Evolutionary conservation across 2,113 vertebrate species (phyloP).

Genomic region (Neoarius graeffei): DNA sequence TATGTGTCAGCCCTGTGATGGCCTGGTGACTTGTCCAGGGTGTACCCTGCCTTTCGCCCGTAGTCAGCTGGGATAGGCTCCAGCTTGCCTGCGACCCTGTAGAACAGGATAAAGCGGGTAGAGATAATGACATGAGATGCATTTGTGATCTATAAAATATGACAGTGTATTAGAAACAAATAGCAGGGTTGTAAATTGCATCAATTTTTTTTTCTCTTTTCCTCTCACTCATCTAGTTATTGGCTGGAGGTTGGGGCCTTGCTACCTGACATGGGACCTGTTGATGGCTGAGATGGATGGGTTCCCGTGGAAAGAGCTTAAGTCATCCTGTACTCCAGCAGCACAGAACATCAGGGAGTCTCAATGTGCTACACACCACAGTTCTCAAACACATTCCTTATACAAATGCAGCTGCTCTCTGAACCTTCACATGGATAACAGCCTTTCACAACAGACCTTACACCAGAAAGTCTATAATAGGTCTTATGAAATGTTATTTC

Average conservation of each 20-base stretch:
- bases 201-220: slow-evolving; percentile 53
- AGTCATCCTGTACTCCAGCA: slow-evolving; percentile 42
- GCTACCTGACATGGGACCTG: slow-evolving; percentile 41
- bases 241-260: slow-evolving; percentile 34
- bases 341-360: slow-evolving; percentile 26
- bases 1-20: too few relatives aligned
- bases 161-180: background rate
- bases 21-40: too few relatives aligned
- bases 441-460: background rate
- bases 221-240: slow-evolving; percentile 77
- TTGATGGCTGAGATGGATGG: slow-evolving; percentile 54
- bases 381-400: slow-evolving; percentile 24
- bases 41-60: too few relatives aligned
- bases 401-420: slow-evolving; percentile 10
- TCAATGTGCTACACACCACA: slow-evolving; percentile 21
- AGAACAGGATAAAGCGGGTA: too few relatives aligned
- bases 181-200: background rate
- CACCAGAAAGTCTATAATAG: background rate
- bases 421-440: background rate
- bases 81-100: too few relatives aligned
- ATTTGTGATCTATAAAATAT: background rate
- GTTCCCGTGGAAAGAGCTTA: slow-evolving; percentile 48
- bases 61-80: too few relatives aligned
- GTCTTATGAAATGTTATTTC: background rate
- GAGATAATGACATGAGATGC: too few relatives aligned